A percentile compares a stretch with the other conserved stretches of the same genome.
Conservation (phyloP, 1,140 invertebrate genomes). For the Drosophila ercepeae region DNA sequence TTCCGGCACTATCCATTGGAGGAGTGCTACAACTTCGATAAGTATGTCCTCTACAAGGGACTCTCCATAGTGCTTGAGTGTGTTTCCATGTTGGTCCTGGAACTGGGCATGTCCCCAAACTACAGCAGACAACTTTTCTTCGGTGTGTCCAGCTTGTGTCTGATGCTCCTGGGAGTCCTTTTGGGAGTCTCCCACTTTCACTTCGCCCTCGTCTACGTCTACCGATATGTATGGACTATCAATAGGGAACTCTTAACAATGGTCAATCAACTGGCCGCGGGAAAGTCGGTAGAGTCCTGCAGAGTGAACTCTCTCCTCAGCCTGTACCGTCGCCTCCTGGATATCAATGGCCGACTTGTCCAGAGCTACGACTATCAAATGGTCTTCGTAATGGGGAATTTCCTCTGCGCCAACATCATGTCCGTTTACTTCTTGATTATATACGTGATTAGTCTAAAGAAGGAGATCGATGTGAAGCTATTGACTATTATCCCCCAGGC, state of each 20-base stretch:
- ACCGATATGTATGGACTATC: slow-evolving; percentile 44
- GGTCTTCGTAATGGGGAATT: slow-evolving; percentile 4
- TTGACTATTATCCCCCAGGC: slow-evolving; percentile 10
- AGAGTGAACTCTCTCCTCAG: not conserved
- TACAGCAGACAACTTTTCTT: not conserved
- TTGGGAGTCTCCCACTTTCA: slow-evolving; percentile 19
- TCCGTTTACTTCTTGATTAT: slow-evolving; percentile 28
- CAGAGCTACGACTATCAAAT: slow-evolving; percentile 29
- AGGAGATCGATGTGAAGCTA: not conserved
- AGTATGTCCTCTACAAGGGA: slow-evolving; percentile 34
- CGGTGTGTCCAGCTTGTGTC: not conserved
- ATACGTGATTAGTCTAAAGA: slow-evolving; percentile 13
- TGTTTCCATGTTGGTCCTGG: slow-evolving; percentile 8
- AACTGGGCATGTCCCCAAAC: not conserved
- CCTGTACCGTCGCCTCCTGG: slow-evolving; percentile 14
- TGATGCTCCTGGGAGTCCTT: slow-evolving; percentile 1
- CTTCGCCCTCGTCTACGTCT: slow-evolving; percentile 29
- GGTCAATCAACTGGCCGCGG: slow-evolving; percentile 1
- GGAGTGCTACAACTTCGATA: slow-evolving; percentile 26
- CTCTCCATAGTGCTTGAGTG: slow-evolving; percentile 18
- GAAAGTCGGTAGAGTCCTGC: not conserved
- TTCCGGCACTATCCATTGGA: not conserved
- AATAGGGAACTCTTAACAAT: slow-evolving; percentile 31
- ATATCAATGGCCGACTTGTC: slow-evolving; percentile 1
- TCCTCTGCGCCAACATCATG: slow-evolving; percentile 33